phyloP scores from a whole-genome alignment of 2,888 invertebrate genomes.

The Oeneis ivallda region DNA sequence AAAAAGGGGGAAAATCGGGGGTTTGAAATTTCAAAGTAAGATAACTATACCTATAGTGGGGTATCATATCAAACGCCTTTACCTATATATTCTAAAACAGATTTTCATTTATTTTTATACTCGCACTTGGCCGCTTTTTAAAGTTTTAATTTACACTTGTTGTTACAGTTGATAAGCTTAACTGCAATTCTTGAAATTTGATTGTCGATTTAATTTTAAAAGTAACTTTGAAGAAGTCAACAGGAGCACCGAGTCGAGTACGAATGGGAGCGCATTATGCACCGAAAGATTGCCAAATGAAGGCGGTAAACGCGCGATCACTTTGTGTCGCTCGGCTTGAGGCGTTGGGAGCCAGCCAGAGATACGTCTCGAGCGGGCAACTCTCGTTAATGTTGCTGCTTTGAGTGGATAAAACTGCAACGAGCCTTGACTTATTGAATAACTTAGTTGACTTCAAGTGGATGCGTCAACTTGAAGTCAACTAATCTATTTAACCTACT shows the following conservation, averaged over 20 bases:
- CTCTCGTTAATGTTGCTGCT: slow-evolving; percentile 33
- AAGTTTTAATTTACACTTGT: too few relatives aligned
- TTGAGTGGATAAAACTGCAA: slow-evolving; percentile 9
- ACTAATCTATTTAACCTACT: too few relatives aligned
- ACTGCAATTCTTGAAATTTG: too few relatives aligned
- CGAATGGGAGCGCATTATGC: slow-evolving; percentile 48
- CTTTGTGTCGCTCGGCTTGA: slow-evolving; percentile 51
- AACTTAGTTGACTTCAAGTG: too few relatives aligned
- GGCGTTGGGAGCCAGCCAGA: slow-evolving; percentile 61
- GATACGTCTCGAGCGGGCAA: slow-evolving; percentile 30
- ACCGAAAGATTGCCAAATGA: slow-evolving; percentile 70
- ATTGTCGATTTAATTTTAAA: neutral
- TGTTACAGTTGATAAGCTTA: too few relatives aligned
- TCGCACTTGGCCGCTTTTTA: too few relatives aligned
- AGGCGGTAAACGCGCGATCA: slow-evolving; percentile 63
- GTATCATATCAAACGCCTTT: too few relatives aligned
- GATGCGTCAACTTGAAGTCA: neutral
- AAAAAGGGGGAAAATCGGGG: too few relatives aligned
- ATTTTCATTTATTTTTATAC: too few relatives aligned
- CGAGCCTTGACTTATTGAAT: neutral
- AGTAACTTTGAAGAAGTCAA: neutral
- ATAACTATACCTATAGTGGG: too few relatives aligned
- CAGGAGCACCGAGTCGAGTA: neutral
- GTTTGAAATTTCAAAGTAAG: too few relatives aligned
- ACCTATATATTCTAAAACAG: too few relatives aligned